Evolutionary conservation across 2,888 invertebrate genomes (phyloP).

Genomic region (Synanthedon tipuliformis): DNA sequence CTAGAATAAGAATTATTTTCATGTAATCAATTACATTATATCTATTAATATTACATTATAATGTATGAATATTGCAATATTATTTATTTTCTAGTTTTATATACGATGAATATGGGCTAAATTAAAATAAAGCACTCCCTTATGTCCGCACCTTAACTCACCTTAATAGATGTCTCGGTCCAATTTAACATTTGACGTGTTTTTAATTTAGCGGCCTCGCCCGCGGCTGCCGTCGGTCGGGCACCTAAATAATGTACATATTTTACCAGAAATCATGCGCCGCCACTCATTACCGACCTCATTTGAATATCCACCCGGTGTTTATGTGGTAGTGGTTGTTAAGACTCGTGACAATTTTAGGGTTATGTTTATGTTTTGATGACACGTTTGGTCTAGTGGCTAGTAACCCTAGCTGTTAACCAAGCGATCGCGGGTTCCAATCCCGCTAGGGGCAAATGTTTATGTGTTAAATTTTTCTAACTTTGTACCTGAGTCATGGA

Average conservation of each 20-base stretch:
- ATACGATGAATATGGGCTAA: not conserved
- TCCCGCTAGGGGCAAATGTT: too few relatives aligned
- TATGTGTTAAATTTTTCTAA: too few relatives aligned
- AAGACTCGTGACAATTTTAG: slow-evolving; percentile 3
- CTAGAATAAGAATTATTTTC: too few relatives aligned
- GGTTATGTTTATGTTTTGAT: not conserved
- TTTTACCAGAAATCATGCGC: slow-evolving; percentile 26
- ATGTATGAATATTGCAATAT: not conserved
- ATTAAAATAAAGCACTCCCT: slow-evolving; percentile 8
- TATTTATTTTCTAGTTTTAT: not conserved
- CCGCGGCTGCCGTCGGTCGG: slow-evolving; percentile 57
- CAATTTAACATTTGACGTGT: slow-evolving; percentile 70
- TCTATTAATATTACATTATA: too few relatives aligned
- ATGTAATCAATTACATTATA: too few relatives aligned
- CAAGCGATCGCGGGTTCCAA: too few relatives aligned
- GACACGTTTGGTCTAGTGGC: too few relatives aligned
- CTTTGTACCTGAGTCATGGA: too few relatives aligned
- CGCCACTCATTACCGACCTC: slow-evolving; percentile 12
- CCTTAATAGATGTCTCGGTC: slow-evolving; percentile 69
- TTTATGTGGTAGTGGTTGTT: slow-evolving; percentile 17
- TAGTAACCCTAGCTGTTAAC: too few relatives aligned
- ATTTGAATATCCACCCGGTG: slow-evolving; percentile 18
- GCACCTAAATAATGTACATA: slow-evolving; percentile 55
- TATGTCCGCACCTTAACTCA: slow-evolving; percentile 29
- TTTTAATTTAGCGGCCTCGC: slow-evolving; percentile 67